Percentiles rank a stretch among this genome's conserved stretches.
Conservation (phyloP, 2,797 vertebrate species). For the Florisuga fusca region DNA sequence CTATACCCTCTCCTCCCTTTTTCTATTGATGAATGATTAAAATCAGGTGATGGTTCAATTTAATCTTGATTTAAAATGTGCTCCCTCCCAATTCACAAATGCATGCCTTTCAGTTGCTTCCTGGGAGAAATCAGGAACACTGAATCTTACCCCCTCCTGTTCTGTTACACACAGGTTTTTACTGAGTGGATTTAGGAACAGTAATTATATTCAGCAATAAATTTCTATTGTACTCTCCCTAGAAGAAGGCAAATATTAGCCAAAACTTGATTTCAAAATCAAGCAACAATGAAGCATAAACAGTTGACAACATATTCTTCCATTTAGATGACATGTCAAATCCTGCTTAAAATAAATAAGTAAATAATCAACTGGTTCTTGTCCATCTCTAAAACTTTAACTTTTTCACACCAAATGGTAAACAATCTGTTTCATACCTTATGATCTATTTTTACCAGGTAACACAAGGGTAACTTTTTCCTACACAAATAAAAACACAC, state of each 20-base stretch:
- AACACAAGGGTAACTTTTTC: not conserved
- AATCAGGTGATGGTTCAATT: not conserved
- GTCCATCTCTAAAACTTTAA: slow-evolving; percentile 58
- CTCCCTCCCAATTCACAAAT: not conserved
- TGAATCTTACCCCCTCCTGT: not conserved
- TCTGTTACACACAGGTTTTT: not conserved
- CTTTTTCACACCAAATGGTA: slow-evolving; percentile 69
- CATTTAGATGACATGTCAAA: slow-evolving; percentile 5
- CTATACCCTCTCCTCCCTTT: not conserved
- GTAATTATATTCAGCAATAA: not conserved
- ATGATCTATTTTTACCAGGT: slow-evolving; percentile 63
- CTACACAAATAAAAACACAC: not conserved
- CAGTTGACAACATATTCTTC: not conserved
- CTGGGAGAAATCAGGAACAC: not conserved
- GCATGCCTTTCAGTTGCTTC: not conserved
- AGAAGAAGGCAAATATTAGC: not conserved
- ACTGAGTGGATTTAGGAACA: not conserved
- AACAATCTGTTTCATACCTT: slow-evolving; percentile 67
- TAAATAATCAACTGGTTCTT: slow-evolving; percentile 43
- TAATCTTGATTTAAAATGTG: not conserved
- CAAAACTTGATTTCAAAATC: not conserved
- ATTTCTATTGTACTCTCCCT: not conserved
- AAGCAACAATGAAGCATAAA: not conserved
- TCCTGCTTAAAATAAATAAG: not conserved
- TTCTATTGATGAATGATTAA: not conserved